A percentile compares a stretch with the other conserved stretches of the same genome.
Evolutionary conservation across 2,113 vertebrate species (phyloP).

Genomic region (Xiphorhynchus elegans): DNA sequence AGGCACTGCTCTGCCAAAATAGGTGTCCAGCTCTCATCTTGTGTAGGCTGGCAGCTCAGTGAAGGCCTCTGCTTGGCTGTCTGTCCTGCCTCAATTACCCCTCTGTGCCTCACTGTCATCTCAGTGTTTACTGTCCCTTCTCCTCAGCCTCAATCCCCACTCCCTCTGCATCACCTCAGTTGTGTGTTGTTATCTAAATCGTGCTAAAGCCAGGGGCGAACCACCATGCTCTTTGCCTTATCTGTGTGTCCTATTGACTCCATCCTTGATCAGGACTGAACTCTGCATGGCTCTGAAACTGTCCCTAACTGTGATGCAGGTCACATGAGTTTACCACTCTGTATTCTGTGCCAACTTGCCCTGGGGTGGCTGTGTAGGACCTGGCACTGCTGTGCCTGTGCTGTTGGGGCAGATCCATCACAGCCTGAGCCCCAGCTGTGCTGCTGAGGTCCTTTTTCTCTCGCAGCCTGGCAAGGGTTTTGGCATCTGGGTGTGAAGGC

Average conservation of each 20-base stretch:
- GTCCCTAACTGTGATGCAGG: not conserved
- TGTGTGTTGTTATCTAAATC: not conserved
- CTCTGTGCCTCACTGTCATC: not conserved
- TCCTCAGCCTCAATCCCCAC: not conserved
- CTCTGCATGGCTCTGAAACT: not conserved
- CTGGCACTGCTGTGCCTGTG: not conserved
- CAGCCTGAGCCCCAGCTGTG: not conserved
- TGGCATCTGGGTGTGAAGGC: not conserved
- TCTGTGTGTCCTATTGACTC: accelerated
- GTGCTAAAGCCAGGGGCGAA: not conserved
- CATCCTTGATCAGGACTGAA: not conserved
- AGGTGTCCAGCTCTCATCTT: not conserved
- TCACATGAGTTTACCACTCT: accelerated
- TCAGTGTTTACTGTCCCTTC: not conserved
- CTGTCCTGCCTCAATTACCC: not conserved
- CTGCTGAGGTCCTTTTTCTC: not conserved
- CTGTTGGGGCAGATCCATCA: not conserved
- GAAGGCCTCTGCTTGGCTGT: not conserved
- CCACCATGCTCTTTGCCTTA: not conserved
- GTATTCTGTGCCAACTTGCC: accelerated
- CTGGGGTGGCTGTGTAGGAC: not conserved
- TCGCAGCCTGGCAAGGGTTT: not conserved
- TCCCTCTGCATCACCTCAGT: not conserved
- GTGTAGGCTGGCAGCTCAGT: not conserved
- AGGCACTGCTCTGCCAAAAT: not conserved